phyloP scores from a whole-genome alignment of 2,888 invertebrate species.

The Pharmacophagus antenor region DNA sequence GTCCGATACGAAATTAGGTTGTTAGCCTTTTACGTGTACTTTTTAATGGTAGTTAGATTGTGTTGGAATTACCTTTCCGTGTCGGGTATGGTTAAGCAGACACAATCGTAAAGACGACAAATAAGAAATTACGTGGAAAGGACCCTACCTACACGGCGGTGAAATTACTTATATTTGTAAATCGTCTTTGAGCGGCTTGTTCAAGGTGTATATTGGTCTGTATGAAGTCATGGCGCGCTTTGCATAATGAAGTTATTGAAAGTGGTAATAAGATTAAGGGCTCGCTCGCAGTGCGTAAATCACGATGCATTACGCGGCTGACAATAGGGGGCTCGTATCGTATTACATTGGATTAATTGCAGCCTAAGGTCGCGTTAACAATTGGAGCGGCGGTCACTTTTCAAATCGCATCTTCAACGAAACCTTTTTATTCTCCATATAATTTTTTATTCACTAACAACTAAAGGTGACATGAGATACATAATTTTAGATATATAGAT shows the following conservation, averaged over 20 bases:
- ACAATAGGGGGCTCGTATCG: constrained; percentile 74
- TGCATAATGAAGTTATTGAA: constrained; percentile 78
- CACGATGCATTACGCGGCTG: constrained; percentile 77
- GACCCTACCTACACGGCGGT: constrained; percentile 48
- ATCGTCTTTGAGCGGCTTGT: constrained; percentile 49
- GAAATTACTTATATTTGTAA: constrained; percentile 26
- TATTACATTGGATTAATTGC: constrained; percentile 78
- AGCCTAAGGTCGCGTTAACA: constrained; percentile 50
- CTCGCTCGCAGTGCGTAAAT: constrained; percentile 72
- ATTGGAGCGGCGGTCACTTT: constrained; percentile 44
- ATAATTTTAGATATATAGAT: no score
- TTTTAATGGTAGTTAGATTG: constrained; percentile 62
- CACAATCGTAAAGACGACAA: constrained; percentile 72
- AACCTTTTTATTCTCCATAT: neutral
- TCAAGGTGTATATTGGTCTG: constrained; percentile 64
- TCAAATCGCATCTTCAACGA: neutral
- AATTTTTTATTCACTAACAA: neutral
- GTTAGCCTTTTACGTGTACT: constrained; percentile 53
- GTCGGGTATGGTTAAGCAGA: constrained; percentile 63
- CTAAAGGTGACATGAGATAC: neutral
- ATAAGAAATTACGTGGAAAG: constrained; percentile 75
- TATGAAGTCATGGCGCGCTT: constrained; percentile 48
- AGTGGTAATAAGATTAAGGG: constrained; percentile 80
- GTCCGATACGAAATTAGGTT: constrained; percentile 28
- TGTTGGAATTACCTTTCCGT: constrained; percentile 59